These are phyloP conservation scores for Syngnathus scovelli DNA, from an alignment of 2,113 vertebrate genomes.

Conservation along the genomic window DNA sequence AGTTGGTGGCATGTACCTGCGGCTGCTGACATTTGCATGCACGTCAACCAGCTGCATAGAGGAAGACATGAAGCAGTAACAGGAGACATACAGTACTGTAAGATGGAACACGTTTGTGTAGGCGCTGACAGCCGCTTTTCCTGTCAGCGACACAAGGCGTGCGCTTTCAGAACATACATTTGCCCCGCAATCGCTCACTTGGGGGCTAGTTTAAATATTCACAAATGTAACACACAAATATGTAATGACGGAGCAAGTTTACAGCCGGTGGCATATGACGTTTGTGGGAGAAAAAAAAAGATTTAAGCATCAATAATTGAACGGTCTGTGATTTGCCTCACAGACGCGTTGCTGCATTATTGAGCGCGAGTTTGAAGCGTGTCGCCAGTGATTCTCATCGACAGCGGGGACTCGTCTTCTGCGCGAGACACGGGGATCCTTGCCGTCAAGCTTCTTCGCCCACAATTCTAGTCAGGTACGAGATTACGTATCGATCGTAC, in stretches of 20 bases:
- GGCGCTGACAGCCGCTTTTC: constrained; percentile 19
- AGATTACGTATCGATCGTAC: background rate
- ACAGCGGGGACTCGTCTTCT: constrained; percentile 23
- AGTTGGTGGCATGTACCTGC: constrained; percentile 6
- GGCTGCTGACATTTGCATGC: background rate
- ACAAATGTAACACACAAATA: constrained; percentile 19
- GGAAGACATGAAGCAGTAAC: background rate
- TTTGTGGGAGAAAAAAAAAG: constrained; percentile 39
- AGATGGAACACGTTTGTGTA: background rate
- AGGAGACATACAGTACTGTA: background rate
- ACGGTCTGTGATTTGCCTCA: constrained; percentile 47
- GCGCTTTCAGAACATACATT: constrained; percentile 41
- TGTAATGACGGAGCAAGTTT: constrained; percentile 1
- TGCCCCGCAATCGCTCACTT: constrained; percentile 33
- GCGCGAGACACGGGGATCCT: background rate
- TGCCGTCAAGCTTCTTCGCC: background rate
- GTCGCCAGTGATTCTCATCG: constrained; percentile 54
- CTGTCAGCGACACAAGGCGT: constrained; percentile 24
- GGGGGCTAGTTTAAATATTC: constrained; percentile 14
- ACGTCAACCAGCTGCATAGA: background rate
- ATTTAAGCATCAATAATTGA: constrained; percentile 64
- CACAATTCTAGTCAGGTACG: background rate
- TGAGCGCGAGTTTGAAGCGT: constrained; percentile 55
- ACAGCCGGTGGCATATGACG: constrained; percentile 19
- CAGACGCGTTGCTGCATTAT: constrained; percentile 58